Percentiles rank a stretch among this genome's conserved stretches.
Evolutionary conservation across 2,797 vertebrate species (phyloP).

Genomic region (Danio albolineatus): DNA sequence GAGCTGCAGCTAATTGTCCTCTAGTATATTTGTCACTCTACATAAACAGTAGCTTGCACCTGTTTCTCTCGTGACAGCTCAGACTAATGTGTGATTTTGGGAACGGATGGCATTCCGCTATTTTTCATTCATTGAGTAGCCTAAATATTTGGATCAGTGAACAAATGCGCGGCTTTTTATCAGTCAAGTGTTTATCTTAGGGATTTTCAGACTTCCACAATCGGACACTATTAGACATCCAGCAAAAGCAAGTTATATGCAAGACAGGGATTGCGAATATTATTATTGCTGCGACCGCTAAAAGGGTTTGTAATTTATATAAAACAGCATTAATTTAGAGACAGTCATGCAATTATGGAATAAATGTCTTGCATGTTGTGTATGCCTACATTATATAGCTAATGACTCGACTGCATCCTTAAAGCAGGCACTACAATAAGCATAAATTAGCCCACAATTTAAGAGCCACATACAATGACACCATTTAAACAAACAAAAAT

Average conservation of each 20-base stretch:
- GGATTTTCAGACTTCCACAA: constrained; percentile 6
- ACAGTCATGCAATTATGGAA: not conserved
- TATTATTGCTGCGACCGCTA: not conserved
- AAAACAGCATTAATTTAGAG: not conserved
- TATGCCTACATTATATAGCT: not conserved
- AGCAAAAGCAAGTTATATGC: not conserved
- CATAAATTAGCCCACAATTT: not conserved
- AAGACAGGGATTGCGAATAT: no score
- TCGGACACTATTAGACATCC: not conserved
- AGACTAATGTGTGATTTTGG: not conserved
- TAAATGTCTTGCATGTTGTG: not conserved
- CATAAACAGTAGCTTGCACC: constrained; percentile 34
- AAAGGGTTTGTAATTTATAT: not conserved
- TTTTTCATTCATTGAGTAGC: not conserved
- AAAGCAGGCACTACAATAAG: not conserved
- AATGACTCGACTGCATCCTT: not conserved
- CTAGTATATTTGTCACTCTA: constrained; percentile 21
- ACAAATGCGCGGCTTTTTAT: not conserved
- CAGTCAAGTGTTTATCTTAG: not conserved
- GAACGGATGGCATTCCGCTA: not conserved
- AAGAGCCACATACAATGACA: not conserved
- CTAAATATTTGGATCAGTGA: constrained; percentile 16
- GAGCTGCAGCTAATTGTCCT: constrained; percentile 4
- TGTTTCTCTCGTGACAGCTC: constrained; percentile 36
- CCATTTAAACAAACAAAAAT: not conserved